Evolutionary conservation across 2,797 vertebrate genomes (phyloP).

Genomic region (Spinus olivaceus): DNA sequence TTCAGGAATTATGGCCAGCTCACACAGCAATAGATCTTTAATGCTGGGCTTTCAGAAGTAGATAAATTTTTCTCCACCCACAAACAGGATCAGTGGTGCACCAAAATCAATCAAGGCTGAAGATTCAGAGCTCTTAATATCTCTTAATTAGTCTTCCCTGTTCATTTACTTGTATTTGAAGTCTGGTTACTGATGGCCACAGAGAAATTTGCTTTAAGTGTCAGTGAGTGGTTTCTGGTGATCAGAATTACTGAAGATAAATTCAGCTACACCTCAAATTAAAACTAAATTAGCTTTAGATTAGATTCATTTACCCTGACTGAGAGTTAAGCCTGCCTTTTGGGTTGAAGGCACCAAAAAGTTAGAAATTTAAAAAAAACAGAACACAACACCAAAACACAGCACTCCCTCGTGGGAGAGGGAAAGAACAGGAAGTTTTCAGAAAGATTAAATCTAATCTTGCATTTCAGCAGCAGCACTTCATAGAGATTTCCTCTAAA

Average conservation of each 20-base stretch:
- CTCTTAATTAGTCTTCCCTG: neutral
- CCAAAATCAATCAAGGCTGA: neutral
- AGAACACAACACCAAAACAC: neutral
- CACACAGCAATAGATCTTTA: neutral
- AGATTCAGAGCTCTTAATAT: neutral
- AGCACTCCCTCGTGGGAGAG: neutral
- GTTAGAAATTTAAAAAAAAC: neutral
- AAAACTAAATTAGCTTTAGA: neutral
- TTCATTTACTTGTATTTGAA: neutral
- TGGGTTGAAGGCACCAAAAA: neutral
- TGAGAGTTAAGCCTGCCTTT: neutral
- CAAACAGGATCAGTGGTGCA: neutral
- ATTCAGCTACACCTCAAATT: neutral
- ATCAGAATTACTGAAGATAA: neutral
- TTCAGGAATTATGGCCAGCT: neutral
- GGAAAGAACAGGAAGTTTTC: neutral
- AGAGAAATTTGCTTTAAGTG: neutral
- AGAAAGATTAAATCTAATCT: neutral
- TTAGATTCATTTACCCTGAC: neutral
- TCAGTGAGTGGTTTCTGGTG: neutral
- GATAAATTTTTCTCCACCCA: neutral
- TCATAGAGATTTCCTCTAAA: neutral
- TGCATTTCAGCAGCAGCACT: neutral
- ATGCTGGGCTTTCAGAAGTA: neutral
- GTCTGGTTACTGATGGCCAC: neutral